Evolutionary conservation across 2,888 invertebrate genomes (phyloP), one percentile per base, ranked within the genome.

Genomic region (Timema podura): DNA sequence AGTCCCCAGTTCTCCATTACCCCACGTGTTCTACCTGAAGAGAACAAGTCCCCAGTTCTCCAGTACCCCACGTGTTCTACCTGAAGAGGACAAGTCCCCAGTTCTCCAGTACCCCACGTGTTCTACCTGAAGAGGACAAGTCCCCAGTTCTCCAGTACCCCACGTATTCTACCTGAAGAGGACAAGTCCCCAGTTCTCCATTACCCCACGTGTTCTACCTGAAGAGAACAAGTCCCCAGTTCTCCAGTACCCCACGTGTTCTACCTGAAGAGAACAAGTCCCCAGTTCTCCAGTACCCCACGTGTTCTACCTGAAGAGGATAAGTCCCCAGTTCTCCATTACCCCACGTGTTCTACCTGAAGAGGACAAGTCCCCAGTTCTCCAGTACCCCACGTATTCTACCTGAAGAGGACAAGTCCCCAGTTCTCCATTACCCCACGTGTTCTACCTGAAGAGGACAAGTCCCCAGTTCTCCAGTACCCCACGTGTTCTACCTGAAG

Each of bases 371-470:
- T 1, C 88, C 88, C 87, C 87, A 88, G 77, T 88, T 88, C 79
- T 88, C 90, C 90, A 91, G n/a, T n/a, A n/a, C n/a, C n/a, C n/a
- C n/a, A n/a, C n/a, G n/a, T n/a, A n/a, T n/a, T n/a, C n/a, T n/a
- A n/a, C 83, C 82, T 79, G 79, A 85, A 87, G n/a, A 85, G 85
- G 59, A 88, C 85, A 48, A 87, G 77, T 1, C 88, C 88, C 87
- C 87, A 88, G 77, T 88, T 88, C 79, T 88, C 90, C 90, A 91
- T 90, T n/a, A n/a, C n/a, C n/a, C n/a, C n/a, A n/a, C n/a, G n/a
- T n/a, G n/a, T n/a, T n/a, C n/a, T n/a, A n/a, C 83, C 82, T 79
- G 79, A 85, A 87, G n/a, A 85, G 85, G 59, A 88, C 85, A 48
- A 87, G 77, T 1, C 88, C 88, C 87, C 87, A 88, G 77, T 88